Evolutionary conservation across 2,888 invertebrate species (phyloP), one percentile per base, ranked within the genome.

Genomic region (Nymphalis urticae): DNA sequence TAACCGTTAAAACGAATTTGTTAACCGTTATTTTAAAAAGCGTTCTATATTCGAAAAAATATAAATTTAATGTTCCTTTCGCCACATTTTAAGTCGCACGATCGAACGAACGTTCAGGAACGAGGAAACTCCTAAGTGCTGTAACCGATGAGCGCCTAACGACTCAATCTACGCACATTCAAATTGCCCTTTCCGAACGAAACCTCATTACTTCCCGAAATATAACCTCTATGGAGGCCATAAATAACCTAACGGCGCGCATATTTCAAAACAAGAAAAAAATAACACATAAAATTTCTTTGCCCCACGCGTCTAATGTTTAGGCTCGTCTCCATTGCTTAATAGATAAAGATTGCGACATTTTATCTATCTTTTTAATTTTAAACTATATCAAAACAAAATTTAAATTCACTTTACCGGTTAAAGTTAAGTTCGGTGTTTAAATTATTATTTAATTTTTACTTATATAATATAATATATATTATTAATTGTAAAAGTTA

Each of bases 251-350:
- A 92, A 92, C 89, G 89, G 90, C 85, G 89, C 85, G 89, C 92
- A 92, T 92, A 92, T 92, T 92, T 92, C 92, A 92, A 90, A 92
- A 92, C 92, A 91, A 90, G 86, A 87, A 90, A 89, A 89, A 89
- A 89, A 89, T 85, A 87, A 88, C 86, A 91, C 90, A 90, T 90
- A 91, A 92, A 89, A 92, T 89, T 90, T 89, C 89, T 89, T 84
- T 86, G 84, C 86, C 86, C 89, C 87, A 85, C 87, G 89, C 87
- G 82, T 88, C 88, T 92, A 91, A 89, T 90, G 87, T 82, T 80
- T 76, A 78, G 69, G 80, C 66, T 75, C 73, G 85, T 86, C 84
- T 85, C 81, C 92, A 82, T 77, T 86, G 81, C 68, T 50, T 48
- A 10, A 50, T 53, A 50, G 62, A 66, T 48, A 51, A 65, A 58